A percentile compares a stretch with the other conserved stretches of the same genome.
phyloP scores from a whole-genome alignment of 2,797 vertebrate genomes.

The Sebastes diaconus region DNA sequence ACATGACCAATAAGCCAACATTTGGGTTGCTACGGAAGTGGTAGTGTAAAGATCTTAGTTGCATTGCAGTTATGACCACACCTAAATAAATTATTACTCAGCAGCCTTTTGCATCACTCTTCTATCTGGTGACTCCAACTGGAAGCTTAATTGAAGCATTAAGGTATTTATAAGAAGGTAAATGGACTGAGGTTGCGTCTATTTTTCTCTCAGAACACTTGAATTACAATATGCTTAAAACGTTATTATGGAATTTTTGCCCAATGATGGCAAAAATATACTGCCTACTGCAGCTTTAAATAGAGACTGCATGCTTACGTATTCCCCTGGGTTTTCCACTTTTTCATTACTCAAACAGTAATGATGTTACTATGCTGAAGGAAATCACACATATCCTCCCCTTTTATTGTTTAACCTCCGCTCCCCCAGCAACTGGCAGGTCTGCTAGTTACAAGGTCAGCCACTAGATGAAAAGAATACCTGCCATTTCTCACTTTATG shows the following conservation, averaged over 20 bases:
- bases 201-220: too few relatives aligned
- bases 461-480: constrained; percentile 37
- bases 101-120: neutral
- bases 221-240: too few relatives aligned
- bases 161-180: neutral
- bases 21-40: too few relatives aligned
- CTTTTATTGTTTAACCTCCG: constrained; percentile 1
- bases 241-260: too few relatives aligned
- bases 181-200: neutral
- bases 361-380: neutral
- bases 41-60: neutral
- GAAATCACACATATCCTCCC: neutral
- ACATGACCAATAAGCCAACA: too few relatives aligned
- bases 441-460: constrained; percentile 11
- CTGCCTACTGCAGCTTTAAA: neutral
- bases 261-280: too few relatives aligned
- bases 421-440: neutral
- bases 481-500: constrained; percentile 47
- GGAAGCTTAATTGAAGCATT: neutral
- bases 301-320: neutral
- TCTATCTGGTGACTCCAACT: neutral
- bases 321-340: neutral
- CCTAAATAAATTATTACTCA: neutral
- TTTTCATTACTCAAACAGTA: neutral
- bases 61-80: neutral